These are phyloP conservation scores for Spatulosminthurus flaviceps DNA, from an alignment of 2,888 invertebrate genomes.

Conservation along the genomic window DNA sequence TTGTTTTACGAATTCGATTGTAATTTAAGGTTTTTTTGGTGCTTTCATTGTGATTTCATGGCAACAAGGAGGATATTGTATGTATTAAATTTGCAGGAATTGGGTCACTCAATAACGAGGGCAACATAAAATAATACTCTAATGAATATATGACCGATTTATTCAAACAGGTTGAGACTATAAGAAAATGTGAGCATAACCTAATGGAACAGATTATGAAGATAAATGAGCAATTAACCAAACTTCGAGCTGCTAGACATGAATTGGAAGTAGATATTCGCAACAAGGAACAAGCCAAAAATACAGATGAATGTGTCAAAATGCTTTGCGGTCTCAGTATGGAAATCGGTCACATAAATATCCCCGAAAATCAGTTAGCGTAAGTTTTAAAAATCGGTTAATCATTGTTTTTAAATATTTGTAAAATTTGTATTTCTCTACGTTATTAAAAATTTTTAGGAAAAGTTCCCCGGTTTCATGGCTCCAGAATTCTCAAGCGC, in stretches of 20 bases:
- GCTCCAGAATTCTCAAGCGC: conserved; percentile 81
- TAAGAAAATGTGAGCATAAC: conserved; percentile 56
- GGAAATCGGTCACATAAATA: conserved; percentile 45
- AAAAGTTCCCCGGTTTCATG: conserved; percentile 82
- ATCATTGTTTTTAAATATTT: too few species aligned
- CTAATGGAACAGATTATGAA: conserved; percentile 53
- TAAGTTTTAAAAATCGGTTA: too few species aligned
- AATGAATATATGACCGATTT: too few species aligned
- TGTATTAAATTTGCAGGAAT: too few species aligned
- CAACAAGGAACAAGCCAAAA: conserved; percentile 59
- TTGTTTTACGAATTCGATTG: too few species aligned
- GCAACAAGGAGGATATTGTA: neutral
- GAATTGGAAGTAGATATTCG: conserved; percentile 61
- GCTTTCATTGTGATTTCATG: too few species aligned
- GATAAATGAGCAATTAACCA: conserved; percentile 56
- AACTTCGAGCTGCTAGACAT: conserved; percentile 58
- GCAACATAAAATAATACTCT: neutral
- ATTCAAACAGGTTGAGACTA: conserved; percentile 55
- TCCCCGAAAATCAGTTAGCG: conserved; percentile 23
- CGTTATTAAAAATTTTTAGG: conserved; percentile 65
- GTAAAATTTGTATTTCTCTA: too few species aligned
- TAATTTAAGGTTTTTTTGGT: too few species aligned
- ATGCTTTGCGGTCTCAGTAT: conserved; percentile 53
- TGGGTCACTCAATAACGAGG: neutral
- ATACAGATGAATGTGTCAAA: conserved; percentile 61